Conservation (phyloP, 2,888 invertebrate genomes). For the Spilarctia lutea region DNA sequence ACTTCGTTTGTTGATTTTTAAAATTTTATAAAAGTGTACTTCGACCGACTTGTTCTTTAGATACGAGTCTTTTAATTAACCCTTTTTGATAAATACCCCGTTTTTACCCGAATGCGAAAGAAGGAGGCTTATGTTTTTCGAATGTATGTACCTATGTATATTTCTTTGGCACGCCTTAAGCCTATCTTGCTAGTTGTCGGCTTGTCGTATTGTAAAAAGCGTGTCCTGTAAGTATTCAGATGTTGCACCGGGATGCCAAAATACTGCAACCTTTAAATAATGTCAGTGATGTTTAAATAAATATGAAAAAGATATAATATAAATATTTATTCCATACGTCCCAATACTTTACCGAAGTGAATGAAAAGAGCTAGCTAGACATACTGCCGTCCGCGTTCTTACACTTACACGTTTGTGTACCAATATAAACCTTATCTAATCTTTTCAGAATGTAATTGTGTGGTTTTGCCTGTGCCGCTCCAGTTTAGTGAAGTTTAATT, state of each 20-base stretch:
- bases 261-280: neutral
- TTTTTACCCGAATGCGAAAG: no score
- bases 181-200: no score
- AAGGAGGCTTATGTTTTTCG: no score
- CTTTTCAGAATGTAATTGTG: neutral
- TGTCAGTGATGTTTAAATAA: neutral
- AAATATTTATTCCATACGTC: neutral
- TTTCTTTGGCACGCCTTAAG: no score
- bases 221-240: neutral
- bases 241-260: neutral
- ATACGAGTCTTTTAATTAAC: no score
- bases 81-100: no score
- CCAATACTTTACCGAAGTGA: neutral
- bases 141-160: no score
- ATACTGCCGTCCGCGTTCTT: neutral
- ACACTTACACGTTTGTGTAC: neutral
- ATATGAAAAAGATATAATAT: no score
- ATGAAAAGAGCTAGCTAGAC: neutral
- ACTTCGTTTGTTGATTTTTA: no score
- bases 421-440: conserved; percentile 10
- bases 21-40: no score
- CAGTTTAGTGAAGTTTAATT: neutral
- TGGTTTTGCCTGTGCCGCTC: neutral
- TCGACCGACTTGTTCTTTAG: no score
- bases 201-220: no score